A percentile compares a stretch with the other conserved stretches of the same genome.
phyloP scores from a whole-genome alignment of 2,888 invertebrate genomes.

The Oscheius sp. region DNA sequence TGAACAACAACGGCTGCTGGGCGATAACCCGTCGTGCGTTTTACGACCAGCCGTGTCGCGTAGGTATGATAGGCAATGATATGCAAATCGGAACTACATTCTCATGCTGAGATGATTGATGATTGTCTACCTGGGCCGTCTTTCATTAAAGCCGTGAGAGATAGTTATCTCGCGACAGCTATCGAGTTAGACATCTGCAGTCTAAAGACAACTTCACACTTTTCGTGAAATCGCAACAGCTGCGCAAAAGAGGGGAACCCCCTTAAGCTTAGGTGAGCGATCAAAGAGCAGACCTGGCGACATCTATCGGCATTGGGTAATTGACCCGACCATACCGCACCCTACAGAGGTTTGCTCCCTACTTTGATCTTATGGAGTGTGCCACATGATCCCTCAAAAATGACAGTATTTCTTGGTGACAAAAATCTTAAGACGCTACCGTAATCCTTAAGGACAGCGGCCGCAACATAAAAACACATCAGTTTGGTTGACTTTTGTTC shows the following conservation, averaged over 20 bases:
- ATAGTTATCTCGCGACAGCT: neutral
- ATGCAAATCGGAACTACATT: conserved; percentile 30
- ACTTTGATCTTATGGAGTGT: too few species aligned
- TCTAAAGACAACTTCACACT: conserved; percentile 28
- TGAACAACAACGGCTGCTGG: conserved; percentile 17
- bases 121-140: conserved; percentile 27
- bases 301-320: neutral
- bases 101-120: conserved; percentile 30
- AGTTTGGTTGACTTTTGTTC: too few species aligned
- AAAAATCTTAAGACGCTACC: too few species aligned
- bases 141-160: conserved; percentile 6
- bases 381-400: too few species aligned
- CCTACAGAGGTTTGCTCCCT: neutral
- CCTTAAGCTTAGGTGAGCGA: conserved; percentile 1
- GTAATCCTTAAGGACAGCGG: too few species aligned
- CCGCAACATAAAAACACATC: too few species aligned
- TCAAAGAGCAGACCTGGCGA: conserved; percentile 14
- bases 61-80: conserved; percentile 28
- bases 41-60: conserved; percentile 22
- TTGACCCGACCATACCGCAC: neutral
- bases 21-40: conserved; percentile 29
- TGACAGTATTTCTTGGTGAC: too few species aligned
- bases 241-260: neutral
- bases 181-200: conserved; percentile 27
- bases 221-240: conserved; percentile 12